Evolutionary conservation across 2,888 invertebrate genomes (phyloP).

Genomic region (Mimas tiliae): DNA sequence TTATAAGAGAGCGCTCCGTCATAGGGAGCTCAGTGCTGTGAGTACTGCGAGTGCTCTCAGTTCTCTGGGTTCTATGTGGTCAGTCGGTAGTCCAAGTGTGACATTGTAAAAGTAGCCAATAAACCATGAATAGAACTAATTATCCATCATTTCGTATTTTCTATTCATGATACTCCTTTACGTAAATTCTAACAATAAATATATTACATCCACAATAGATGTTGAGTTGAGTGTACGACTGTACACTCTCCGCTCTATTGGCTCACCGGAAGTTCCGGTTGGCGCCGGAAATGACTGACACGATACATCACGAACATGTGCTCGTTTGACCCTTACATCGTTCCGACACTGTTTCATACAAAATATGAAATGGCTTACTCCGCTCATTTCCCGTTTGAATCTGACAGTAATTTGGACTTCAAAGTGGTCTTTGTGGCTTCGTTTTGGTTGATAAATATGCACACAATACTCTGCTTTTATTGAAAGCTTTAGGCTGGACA

Average conservation of each 20-base stretch:
- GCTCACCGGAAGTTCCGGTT: slow-evolving; percentile 55
- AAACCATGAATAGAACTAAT: no score
- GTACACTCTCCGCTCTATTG: slow-evolving; percentile 47
- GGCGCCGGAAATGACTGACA: slow-evolving; percentile 55
- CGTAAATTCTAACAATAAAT: no score
- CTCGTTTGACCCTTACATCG: slow-evolving; percentile 23
- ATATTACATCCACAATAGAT: neutral
- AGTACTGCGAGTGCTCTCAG: no score
- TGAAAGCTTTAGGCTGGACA: neutral
- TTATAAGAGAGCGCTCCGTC: no score
- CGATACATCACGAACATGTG: slow-evolving; percentile 48
- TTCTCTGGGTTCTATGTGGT: no score
- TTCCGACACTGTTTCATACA: slow-evolving; percentile 6
- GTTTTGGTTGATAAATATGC: slow-evolving; percentile 5
- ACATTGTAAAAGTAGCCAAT: no score
- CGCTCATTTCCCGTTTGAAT: neutral
- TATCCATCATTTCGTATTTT: no score
- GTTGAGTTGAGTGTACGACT: slow-evolving; percentile 9
- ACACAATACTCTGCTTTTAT: neutral
- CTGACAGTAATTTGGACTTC: slow-evolving; percentile 9
- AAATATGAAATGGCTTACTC: neutral
- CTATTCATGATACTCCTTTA: no score
- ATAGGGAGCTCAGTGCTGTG: no score
- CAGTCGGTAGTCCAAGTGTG: no score
- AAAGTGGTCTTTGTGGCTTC: slow-evolving; percentile 14